A percentile compares a stretch with the other conserved stretches of the same genome.
Evolutionary conservation across 2,113 vertebrate species (phyloP).

Genomic region (Oryzias woworae): DNA sequence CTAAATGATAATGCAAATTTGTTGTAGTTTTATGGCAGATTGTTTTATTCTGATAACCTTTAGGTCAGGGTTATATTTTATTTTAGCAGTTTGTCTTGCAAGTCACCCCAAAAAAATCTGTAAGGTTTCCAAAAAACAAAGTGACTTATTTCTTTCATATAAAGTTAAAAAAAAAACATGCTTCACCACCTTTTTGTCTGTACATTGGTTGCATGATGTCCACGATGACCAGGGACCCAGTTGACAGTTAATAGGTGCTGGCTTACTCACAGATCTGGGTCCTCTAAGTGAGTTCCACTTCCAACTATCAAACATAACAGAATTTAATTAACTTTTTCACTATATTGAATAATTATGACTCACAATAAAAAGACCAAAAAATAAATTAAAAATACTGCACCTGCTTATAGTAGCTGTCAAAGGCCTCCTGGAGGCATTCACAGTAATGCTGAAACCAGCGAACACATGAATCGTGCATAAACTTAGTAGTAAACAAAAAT

Average conservation of each 20-base stretch:
- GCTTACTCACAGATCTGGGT: constrained; percentile 50
- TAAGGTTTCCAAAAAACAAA: not conserved
- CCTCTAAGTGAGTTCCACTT: constrained; percentile 31
- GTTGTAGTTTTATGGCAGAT: too few relatives aligned
- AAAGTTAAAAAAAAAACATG: not conserved
- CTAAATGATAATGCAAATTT: too few relatives aligned
- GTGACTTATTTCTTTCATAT: not conserved
- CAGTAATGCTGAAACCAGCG: not conserved
- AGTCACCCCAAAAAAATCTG: not conserved
- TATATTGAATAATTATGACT: not conserved
- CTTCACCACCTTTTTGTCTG: constrained; percentile 80
- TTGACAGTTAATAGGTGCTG: constrained; percentile 77
- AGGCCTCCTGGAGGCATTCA: constrained; percentile 14
- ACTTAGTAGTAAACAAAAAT: constrained; percentile 26
- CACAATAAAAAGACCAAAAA: not conserved
- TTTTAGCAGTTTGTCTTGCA: too few relatives aligned
- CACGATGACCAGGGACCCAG: constrained; percentile 86
- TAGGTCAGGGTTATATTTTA: too few relatives aligned
- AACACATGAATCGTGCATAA: constrained; percentile 39
- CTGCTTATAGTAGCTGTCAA: constrained; percentile 42
- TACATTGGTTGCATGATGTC: constrained; percentile 87
- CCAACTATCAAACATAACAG: not conserved
- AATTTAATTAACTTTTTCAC: not conserved
- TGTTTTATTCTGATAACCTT: too few relatives aligned
- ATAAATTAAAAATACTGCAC: constrained; percentile 36